Evolutionary conservation across 2,888 invertebrate genomes (phyloP).

Genomic region (Myopa tessellatipennis): DNA sequence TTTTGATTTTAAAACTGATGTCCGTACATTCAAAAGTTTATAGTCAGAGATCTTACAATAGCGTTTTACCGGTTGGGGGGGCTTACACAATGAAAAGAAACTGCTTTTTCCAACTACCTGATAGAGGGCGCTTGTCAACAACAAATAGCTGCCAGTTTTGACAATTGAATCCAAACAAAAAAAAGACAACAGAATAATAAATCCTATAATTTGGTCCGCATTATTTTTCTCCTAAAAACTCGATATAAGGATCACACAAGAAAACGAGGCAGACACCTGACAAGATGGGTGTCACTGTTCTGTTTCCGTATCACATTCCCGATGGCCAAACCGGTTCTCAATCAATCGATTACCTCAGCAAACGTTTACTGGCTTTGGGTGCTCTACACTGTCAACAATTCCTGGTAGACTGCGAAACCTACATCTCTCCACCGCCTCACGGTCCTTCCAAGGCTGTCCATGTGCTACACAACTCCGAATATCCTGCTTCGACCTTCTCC

Average conservation of each 20-base stretch:
- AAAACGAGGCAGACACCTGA: too few species aligned
- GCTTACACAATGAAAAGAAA: too few species aligned
- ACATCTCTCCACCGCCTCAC: slow-evolving; percentile 77
- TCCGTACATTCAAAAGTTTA: background rate
- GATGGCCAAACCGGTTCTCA: slow-evolving; percentile 92
- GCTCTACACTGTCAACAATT: slow-evolving; percentile 91
- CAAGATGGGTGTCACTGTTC: slow-evolving; percentile 65
- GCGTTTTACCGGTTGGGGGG: too few species aligned
- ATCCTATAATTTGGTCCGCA: background rate
- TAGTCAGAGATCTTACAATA: too few species aligned
- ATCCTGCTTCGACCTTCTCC: slow-evolving; percentile 93
- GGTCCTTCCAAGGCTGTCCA: slow-evolving; percentile 86
- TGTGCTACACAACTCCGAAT: slow-evolving; percentile 95
- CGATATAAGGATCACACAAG: background rate
- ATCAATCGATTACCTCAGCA: slow-evolving; percentile 87
- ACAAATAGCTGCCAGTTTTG: too few species aligned
- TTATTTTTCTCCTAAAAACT: background rate
- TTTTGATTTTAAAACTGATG: background rate
- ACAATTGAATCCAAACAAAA: too few species aligned
- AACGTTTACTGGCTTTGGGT: slow-evolving; percentile 83
- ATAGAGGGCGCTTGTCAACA: too few species aligned
- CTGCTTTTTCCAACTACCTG: too few species aligned
- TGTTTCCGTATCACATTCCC: slow-evolving; percentile 88
- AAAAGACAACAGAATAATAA: too few species aligned
- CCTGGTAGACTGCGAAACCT: slow-evolving; percentile 94